These are phyloP conservation scores for Musca vetustissima DNA, from an alignment of 1,140 invertebrate species.

Conservation along the genomic window DNA sequence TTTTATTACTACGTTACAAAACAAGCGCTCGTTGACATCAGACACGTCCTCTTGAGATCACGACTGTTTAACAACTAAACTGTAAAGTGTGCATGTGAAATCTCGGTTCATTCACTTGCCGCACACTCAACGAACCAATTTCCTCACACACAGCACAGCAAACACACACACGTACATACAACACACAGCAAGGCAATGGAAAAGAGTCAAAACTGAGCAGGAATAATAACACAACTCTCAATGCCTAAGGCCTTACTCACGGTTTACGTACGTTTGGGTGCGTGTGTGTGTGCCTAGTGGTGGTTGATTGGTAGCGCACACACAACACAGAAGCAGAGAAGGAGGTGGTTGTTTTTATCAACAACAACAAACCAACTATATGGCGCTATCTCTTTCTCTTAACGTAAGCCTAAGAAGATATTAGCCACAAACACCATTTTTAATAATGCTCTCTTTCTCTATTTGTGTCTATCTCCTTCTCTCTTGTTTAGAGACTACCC, in stretches of 20 bases:
- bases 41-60: slow-evolving; percentile 54
- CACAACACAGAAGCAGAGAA: too few relatives aligned
- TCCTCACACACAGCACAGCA: neutral
- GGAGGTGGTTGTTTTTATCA: too few relatives aligned
- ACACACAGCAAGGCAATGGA: too few relatives aligned
- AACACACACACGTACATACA: too few relatives aligned
- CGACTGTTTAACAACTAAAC: slow-evolving; percentile 55
- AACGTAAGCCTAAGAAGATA: neutral
- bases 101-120: slow-evolving; percentile 22
- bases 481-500: neutral
- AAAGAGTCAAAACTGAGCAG: too few relatives aligned
- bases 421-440: slow-evolving; percentile 5
- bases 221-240: too few relatives aligned
- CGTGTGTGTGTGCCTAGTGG: neutral
- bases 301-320: neutral
- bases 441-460: neutral
- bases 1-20: slow-evolving; percentile 1
- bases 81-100: slow-evolving; percentile 1
- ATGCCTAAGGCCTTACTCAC: too few relatives aligned
- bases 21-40: slow-evolving; percentile 30
- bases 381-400: neutral
- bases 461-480: neutral
- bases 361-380: too few relatives aligned
- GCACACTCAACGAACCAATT: neutral
- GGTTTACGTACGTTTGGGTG: too few relatives aligned